phyloP scores from a whole-genome alignment of 2,797 vertebrate genomes.

The Urocyon cinereoargenteus region DNA sequence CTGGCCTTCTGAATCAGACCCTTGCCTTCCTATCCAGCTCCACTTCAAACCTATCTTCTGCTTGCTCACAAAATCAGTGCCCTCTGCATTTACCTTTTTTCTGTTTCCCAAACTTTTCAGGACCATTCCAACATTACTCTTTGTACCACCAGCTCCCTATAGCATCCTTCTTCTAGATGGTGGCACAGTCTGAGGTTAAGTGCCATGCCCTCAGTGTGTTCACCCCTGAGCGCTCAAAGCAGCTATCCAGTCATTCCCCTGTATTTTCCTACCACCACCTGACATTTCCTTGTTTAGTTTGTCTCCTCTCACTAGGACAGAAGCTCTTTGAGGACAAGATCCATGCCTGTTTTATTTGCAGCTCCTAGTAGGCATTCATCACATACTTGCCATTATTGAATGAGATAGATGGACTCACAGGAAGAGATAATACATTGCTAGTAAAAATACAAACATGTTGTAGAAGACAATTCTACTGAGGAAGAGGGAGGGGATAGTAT shows the following conservation, averaged over 20 bases:
- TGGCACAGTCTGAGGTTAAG: neutral
- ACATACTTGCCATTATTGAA: neutral
- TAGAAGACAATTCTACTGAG: neutral
- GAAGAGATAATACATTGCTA: neutral
- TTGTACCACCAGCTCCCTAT: neutral
- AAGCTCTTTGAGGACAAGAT: neutral
- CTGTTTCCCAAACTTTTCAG: too few relatives aligned
- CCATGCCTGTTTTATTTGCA: neutral
- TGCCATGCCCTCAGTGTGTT: neutral
- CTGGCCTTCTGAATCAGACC: neutral
- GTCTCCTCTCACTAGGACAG: neutral
- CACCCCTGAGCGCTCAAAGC: accelerated
- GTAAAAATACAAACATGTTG: neutral
- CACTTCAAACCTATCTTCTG: neutral
- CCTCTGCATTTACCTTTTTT: neutral
- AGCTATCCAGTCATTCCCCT: neutral
- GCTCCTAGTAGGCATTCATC: neutral
- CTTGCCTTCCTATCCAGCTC: neutral
- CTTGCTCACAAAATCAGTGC: neutral
- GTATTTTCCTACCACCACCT: too few relatives aligned
- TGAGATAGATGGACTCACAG: neutral
- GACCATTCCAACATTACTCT: too few relatives aligned
- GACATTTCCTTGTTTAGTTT: neutral
- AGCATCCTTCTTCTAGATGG: neutral
- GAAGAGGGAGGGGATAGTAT: too few relatives aligned